Percentiles rank a stretch among this genome's conserved stretches.
phyloP scores from a whole-genome alignment of 2,888 invertebrate genomes.

The Doris montereyensis region DNA sequence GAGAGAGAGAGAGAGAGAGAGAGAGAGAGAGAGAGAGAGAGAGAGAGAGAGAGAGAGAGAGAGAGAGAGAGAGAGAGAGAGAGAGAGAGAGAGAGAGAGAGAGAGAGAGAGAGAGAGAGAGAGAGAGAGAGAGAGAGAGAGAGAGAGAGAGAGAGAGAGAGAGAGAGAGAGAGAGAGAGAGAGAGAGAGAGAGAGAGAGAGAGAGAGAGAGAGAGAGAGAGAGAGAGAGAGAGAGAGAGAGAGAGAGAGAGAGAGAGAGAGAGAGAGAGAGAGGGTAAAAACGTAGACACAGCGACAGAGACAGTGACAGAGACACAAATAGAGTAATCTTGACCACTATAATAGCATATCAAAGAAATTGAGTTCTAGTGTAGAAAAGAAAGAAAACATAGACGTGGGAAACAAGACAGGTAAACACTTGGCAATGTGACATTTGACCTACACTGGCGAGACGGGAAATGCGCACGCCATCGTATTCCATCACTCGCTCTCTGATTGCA shows the following conservation, averaged over 20 bases:
- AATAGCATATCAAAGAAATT: too few relatives aligned
- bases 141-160: background rate
- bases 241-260: too few relatives aligned
- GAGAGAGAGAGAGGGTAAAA: too few relatives aligned
- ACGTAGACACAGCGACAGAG: too few relatives aligned
- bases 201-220: background rate
- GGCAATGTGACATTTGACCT: background rate
- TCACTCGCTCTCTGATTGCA: slow-evolving; percentile 14
- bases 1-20: slow-evolving; percentile 8
- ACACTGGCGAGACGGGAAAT: slow-evolving; percentile 24
- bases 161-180: background rate
- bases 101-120: background rate
- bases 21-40: background rate
- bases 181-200: background rate
- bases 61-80: background rate
- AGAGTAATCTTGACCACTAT: too few relatives aligned
- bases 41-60: slow-evolving; percentile 1
- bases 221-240: too few relatives aligned
- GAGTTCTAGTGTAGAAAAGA: too few relatives aligned
- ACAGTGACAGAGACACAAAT: too few relatives aligned
- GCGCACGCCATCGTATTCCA: slow-evolving; percentile 18
- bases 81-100: background rate
- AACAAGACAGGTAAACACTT: background rate
- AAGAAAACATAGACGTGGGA: background rate
- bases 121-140: background rate